Percentiles rank a stretch among this genome's conserved stretches.
Evolutionary conservation across 1,140 invertebrate species (phyloP).

Genomic region (Pseudomyrmex cubaensis): DNA sequence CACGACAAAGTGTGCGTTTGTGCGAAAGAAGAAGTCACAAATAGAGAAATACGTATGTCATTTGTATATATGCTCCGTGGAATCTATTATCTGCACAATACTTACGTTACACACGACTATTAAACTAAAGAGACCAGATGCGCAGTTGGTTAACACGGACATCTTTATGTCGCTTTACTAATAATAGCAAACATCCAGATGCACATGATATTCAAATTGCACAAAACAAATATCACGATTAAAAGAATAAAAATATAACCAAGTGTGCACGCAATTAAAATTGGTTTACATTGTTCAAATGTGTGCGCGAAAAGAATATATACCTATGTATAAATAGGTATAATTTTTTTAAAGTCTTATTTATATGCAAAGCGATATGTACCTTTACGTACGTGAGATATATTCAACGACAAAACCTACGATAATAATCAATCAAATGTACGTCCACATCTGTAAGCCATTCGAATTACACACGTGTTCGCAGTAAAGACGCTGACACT

Average conservation of each 20-base stretch:
- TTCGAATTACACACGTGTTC: too few relatives aligned
- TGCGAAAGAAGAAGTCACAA: background rate
- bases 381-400: background rate
- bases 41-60: background rate
- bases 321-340: background rate
- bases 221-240: conserved; percentile 39
- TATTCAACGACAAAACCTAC: background rate
- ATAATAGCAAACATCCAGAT: conserved; percentile 58
- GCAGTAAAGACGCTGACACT: background rate
- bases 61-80: too few relatives aligned
- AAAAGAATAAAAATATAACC: background rate
- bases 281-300: too few relatives aligned
- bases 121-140: background rate
- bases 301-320: background rate
- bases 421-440: conserved; percentile 3
- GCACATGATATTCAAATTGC: conserved; percentile 59
- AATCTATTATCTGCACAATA: background rate
- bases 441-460: background rate
- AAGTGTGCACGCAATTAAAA: background rate
- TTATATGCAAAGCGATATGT: background rate
- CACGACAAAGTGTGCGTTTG: background rate
- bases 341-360: background rate
- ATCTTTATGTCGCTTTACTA: background rate
- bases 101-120: background rate
- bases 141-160: background rate